Percentiles rank a stretch among this genome's conserved stretches.
phyloP scores from a whole-genome alignment of 2,797 vertebrate species.

The Chromobotia macracanthus region DNA sequence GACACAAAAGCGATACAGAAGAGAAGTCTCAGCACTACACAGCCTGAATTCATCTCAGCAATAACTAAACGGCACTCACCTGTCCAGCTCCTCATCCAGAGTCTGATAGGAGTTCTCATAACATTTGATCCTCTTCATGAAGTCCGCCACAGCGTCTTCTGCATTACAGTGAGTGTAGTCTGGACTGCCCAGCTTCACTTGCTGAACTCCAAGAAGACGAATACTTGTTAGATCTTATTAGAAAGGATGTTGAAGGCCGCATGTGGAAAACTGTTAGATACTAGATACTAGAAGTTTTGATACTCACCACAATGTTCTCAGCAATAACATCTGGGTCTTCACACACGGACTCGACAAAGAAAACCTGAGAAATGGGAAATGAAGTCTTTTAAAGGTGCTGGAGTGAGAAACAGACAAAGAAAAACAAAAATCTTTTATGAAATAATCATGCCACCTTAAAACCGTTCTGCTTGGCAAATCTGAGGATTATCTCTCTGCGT shows the following conservation, averaged over 20 bases:
- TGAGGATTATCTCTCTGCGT: constrained; percentile 89
- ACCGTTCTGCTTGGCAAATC: constrained; percentile 93
- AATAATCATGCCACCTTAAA: constrained; percentile 84
- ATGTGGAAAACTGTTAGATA: no score
- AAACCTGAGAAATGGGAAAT: constrained; percentile 77
- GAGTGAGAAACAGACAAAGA: neutral
- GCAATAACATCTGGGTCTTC: constrained; percentile 97
- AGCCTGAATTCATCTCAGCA: neutral
- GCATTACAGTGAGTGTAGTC: constrained; percentile 93
- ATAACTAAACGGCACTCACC: constrained; percentile 72
- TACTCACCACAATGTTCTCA: constrained; percentile 94
- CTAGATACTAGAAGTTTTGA: neutral
- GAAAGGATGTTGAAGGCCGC: neutral
- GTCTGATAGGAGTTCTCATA: constrained; percentile 95
- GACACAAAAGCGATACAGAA: neutral
- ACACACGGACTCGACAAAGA: constrained; percentile 97
- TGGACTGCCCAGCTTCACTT: constrained; percentile 96
- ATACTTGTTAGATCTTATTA: constrained; percentile 4
- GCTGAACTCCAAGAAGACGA: constrained; percentile 70
- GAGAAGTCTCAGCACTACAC: neutral
- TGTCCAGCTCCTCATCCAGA: constrained; percentile 90
- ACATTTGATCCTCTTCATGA: constrained; percentile 97
- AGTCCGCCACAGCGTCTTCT: constrained; percentile 92
- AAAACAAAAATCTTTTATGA: neutral
- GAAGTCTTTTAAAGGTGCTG: neutral